Evolutionary conservation across 2,797 vertebrate genomes (phyloP).

Genomic region (Pterois miles): DNA sequence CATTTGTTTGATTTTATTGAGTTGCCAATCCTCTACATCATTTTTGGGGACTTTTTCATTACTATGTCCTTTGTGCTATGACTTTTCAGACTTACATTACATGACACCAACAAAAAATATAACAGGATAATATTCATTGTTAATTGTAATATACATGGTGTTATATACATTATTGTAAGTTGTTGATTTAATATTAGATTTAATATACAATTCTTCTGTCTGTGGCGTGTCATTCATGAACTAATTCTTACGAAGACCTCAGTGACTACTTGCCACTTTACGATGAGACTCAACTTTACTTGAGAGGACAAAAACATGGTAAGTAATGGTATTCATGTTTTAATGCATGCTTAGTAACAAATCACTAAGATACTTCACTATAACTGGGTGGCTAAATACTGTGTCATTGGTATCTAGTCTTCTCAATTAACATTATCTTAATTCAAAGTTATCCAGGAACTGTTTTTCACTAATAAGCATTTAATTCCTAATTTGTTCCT

Average conservation of each 20-base stretch:
- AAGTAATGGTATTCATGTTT: neutral
- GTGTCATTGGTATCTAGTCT: neutral
- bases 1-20: neutral
- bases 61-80: constrained; percentile 1
- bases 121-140: neutral
- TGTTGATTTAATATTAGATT: neutral
- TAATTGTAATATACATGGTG: neutral
- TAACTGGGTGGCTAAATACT: neutral
- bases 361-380: neutral
- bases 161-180: neutral
- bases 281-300: neutral
- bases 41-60: neutral
- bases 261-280: neutral
- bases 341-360: neutral
- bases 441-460: neutral
- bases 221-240: neutral
- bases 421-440: neutral
- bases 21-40: neutral
- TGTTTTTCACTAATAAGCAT: too few relatives aligned
- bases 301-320: neutral
- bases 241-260: neutral
- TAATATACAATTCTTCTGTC: neutral
- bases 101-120: neutral
- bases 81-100: neutral
- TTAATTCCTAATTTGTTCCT: neutral